Evolutionary conservation across 2,888 invertebrate genomes (phyloP), one percentile per base, ranked within the genome.

Genomic region (Melanargia galathea): DNA sequence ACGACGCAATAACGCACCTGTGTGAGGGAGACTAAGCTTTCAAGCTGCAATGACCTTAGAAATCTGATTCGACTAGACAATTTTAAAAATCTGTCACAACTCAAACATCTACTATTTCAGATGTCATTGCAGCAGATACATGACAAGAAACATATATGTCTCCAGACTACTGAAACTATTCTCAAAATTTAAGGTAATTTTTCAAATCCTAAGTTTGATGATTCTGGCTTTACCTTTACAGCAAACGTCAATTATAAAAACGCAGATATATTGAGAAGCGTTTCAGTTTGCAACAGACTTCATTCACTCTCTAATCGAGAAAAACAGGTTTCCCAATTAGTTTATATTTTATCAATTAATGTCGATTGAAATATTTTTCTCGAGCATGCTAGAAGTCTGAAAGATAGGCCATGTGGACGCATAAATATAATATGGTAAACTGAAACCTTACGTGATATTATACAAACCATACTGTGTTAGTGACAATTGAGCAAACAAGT

Each of bases 401-500:
- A 22, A 46, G 22, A 20, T 46, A 46, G 22, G 45, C 11, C 20
- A 22, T 46, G 40, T 48, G 48, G n/a, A 48, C 24, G 6, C 2
- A 30, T 20, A 52, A 35, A 52, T 6, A 30, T 30, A 30, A 33
- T 51, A 26, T 33, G 63, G 5, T 16, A 33, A 33, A 33, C 20
- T 52, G 33, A 33, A 30, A 57, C 10, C 13, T 57, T 18, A 16
- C 8, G 2, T 18, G n/a, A 38, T 2, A 26, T 10, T 30, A 43
- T 18, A n/a, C 11, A 22, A 26, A 26, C 56, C 45, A 56, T 60
- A 38, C 26, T 49, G 35, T 60, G 40, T 56, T 60, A 61, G 58
- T 56, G 51, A 63, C 55, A 63, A 66, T 74, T 74, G 73, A 75
- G 73, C 73, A 73, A 71, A 63, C 24, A 58, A 56, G 56, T 60